Percentiles rank a stretch among this genome's conserved stretches.
Conservation (phyloP, 1,140 invertebrate genomes). For the Drosophila lini region DNA sequence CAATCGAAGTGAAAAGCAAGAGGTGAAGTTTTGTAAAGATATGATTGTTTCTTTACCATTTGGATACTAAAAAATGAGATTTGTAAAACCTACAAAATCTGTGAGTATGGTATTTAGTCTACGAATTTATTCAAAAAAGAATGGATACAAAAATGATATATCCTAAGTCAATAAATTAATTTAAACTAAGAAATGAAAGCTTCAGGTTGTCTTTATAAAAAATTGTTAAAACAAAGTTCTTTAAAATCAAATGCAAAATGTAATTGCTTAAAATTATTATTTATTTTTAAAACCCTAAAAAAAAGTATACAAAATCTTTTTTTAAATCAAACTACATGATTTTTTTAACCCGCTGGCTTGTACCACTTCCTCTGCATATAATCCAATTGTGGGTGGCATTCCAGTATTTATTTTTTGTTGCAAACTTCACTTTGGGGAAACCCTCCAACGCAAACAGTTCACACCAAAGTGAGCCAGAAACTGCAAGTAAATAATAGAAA, state of each 20-base stretch:
- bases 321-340: too few relatives aligned
- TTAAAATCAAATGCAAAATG: background rate
- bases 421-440: conserved; percentile 5
- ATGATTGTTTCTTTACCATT: background rate
- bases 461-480: conserved; percentile 68
- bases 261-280: background rate
- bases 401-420: conserved; percentile 15
- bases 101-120: background rate
- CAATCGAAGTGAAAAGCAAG: background rate
- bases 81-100: background rate
- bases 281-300: too few relatives aligned
- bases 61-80: too few relatives aligned
- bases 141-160: too few relatives aligned
- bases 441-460: conserved; percentile 44
- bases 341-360: background rate
- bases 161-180: background rate
- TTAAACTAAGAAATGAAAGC: background rate
- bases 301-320: too few relatives aligned
- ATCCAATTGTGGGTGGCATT: background rate
- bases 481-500: conserved; percentile 81
- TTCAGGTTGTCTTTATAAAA: too few relatives aligned
- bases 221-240: background rate
- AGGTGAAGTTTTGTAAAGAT: too few relatives aligned
- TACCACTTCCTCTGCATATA: background rate
- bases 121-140: background rate